phyloP scores from a whole-genome alignment of 2,797 vertebrate genomes.

The Antennarius maculatus region DNA sequence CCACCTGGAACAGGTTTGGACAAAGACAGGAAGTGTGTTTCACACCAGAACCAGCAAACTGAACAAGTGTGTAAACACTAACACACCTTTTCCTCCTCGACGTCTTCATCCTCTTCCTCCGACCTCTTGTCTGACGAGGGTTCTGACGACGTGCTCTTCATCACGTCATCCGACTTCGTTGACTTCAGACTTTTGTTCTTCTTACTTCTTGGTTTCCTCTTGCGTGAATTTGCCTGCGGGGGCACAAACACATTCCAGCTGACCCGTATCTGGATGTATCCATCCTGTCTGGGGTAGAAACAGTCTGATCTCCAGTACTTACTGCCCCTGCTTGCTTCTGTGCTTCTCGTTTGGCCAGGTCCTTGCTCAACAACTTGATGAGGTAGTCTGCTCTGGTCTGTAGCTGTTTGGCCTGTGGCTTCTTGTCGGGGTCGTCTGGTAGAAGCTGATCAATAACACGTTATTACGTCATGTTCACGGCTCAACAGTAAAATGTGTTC shows the following conservation, averaged over 20 bases:
- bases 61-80: background rate
- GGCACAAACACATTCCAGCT: background rate
- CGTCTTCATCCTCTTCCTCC: slow-evolving; percentile 87
- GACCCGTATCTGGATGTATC: background rate
- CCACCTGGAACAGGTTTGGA: slow-evolving; percentile 74
- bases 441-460: slow-evolving; percentile 85
- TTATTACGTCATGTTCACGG: background rate
- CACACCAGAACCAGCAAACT: background rate
- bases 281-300: background rate
- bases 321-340: slow-evolving; percentile 91
- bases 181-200: slow-evolving; percentile 90
- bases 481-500: too few relatives aligned
- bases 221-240: slow-evolving; percentile 91
- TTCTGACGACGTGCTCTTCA: slow-evolving; percentile 91
- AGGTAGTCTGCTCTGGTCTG: slow-evolving; percentile 99
- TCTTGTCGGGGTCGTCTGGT: slow-evolving; percentile 98
- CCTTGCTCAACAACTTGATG: slow-evolving; percentile 98
- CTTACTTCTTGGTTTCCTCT: slow-evolving; percentile 90
- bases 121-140: slow-evolving; percentile 91
- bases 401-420: slow-evolving; percentile 97
- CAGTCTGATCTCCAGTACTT: slow-evolving; percentile 55
- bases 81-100: slow-evolving; percentile 81
- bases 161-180: slow-evolving; percentile 87
- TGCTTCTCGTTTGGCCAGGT: slow-evolving; percentile 94
- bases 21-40: background rate